These are phyloP conservation scores for Microtus ochrogaster DNA, from an alignment of 2,113 vertebrate genomes.

Conservation along the genomic window DNA sequence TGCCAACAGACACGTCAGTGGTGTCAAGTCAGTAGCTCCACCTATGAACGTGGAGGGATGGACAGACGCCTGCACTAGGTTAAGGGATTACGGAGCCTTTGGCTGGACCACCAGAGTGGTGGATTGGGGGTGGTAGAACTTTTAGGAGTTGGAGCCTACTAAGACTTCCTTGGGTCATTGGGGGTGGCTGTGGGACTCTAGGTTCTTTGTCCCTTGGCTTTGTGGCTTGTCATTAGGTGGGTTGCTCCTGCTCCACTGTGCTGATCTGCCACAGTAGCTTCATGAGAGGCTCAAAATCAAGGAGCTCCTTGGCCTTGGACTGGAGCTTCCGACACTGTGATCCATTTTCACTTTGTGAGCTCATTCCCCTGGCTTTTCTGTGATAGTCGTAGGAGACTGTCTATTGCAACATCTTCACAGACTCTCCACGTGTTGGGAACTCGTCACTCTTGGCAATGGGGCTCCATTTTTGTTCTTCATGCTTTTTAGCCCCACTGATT, in stretches of 20 bases:
- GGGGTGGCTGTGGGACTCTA: fast-evolving
- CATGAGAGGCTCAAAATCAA: neutral
- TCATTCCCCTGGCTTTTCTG: neutral
- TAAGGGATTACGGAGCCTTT: neutral
- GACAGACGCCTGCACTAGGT: neutral
- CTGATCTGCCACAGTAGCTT: neutral
- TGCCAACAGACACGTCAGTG: neutral
- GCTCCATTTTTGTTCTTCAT: neutral
- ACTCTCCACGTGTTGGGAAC: neutral
- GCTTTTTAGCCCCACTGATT: neutral
- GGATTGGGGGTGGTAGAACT: too few relatives aligned
- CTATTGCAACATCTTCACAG: neutral
- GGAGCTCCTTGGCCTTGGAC: neutral
- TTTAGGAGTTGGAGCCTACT: neutral
- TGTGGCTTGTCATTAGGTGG: neutral
- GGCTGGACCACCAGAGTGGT: neutral
- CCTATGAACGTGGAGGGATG: neutral
- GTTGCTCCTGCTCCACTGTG: neutral
- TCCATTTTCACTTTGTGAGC: neutral
- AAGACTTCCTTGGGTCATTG: neutral
- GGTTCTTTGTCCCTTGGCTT: neutral
- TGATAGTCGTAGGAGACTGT: neutral
- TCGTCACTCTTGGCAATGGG: neutral
- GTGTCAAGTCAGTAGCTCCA: neutral
- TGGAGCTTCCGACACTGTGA: neutral